These are phyloP conservation scores for Amblyteles armatorius DNA, from an alignment of 2,888 invertebrate species.

Conservation along the genomic window DNA sequence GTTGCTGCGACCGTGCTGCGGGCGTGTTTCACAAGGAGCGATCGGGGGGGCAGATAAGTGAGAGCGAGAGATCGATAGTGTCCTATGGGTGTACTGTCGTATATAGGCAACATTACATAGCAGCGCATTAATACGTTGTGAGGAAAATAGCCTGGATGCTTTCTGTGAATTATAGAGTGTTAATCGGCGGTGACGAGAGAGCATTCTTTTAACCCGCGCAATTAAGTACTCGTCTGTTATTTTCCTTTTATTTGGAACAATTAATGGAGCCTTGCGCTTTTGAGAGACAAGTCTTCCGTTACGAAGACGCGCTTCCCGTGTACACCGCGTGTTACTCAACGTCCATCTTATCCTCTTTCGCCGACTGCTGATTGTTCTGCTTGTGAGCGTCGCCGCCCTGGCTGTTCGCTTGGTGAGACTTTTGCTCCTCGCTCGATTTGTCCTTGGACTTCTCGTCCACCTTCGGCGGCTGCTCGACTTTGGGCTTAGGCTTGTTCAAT, in stretches of 20 bases:
- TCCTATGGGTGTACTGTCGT: conserved; percentile 13
- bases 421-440: conserved; percentile 78
- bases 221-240: conserved; percentile 63
- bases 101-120: conserved; percentile 14
- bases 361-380: conserved; percentile 76
- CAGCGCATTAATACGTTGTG: background rate
- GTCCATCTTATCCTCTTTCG: conserved; percentile 84
- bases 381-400: conserved; percentile 75
- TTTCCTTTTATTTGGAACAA: conserved; percentile 52
- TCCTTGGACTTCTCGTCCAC: conserved; percentile 84
- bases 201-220: conserved; percentile 35
- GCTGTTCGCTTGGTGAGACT: conserved; percentile 78
- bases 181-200: conserved; percentile 50
- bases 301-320: conserved; percentile 11
- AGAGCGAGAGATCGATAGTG: conserved; percentile 8
- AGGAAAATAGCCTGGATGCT: conserved; percentile 6
- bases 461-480: conserved; percentile 87
- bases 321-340: conserved; percentile 81
- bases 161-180: conserved; percentile 8
- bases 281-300: conserved; percentile 13
- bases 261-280: conserved; percentile 7
- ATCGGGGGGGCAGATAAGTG: background rate
- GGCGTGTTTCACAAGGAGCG: background rate
- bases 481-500: conserved; percentile 96
- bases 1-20: background rate